Conservation (phyloP, 2,797 vertebrate species). For the Neosilurus hyrtlii region DNA sequence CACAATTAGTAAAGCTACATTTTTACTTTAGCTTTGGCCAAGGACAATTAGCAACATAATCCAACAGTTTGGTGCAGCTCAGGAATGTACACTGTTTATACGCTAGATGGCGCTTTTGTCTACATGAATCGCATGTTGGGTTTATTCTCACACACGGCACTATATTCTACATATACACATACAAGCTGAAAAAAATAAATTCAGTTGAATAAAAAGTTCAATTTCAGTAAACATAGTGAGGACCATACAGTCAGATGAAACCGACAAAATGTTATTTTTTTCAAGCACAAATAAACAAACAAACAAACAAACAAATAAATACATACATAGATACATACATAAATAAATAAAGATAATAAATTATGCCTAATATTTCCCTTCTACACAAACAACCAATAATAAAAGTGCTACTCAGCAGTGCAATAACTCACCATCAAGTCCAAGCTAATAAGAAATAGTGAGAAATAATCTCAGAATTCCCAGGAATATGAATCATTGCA, state of each 20-base stretch:
- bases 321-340: no score
- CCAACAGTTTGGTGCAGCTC: constrained; percentile 20
- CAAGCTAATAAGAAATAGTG: constrained; percentile 8
- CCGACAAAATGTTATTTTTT: neutral
- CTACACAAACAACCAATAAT: neutral
- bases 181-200: constrained; percentile 45
- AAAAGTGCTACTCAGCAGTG: neutral
- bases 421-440: neutral
- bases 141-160: neutral
- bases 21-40: constrained; percentile 1
- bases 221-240: neutral
- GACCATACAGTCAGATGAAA: neutral
- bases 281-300: neutral
- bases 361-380: neutral
- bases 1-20: neutral
- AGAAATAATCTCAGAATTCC: neutral
- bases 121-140: constrained; percentile 39
- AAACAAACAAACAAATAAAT: no score
- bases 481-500: constrained; percentile 9
- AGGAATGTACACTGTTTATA: constrained; percentile 42
- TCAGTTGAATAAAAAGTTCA: neutral
- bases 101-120: constrained; percentile 69
- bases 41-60: constrained; percentile 20
- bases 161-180: constrained; percentile 6
- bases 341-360: no score